These are phyloP conservation scores for Mustela erminea DNA, from an alignment of 2,797 vertebrate species.

Conservation along the genomic window DNA sequence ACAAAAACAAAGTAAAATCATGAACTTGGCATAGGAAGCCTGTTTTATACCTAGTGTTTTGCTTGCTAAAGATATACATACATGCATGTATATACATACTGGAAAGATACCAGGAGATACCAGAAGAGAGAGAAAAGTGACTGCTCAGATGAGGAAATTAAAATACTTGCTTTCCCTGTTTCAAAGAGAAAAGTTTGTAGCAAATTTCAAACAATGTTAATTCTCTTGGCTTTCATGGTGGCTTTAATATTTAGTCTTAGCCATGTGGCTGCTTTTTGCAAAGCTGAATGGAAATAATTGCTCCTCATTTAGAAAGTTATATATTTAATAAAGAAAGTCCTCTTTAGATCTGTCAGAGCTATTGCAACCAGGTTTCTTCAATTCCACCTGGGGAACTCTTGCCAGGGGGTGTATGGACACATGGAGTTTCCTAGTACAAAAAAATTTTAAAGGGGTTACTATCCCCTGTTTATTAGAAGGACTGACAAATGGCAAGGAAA, in stretches of 20 bases:
- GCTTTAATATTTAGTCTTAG: slow-evolving; percentile 52
- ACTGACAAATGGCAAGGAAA: slow-evolving; percentile 10
- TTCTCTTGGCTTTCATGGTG: neutral
- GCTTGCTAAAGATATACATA: neutral
- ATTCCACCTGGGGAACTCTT: neutral
- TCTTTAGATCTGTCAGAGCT: neutral
- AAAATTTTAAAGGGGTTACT: neutral
- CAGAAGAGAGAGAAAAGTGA: slow-evolving; percentile 11
- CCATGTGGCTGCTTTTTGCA: neutral
- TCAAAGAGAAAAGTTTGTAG: neutral
- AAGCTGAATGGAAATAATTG: neutral
- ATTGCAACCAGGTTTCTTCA: neutral
- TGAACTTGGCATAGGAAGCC: neutral
- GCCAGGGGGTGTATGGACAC: neutral
- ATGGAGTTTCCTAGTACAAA: neutral
- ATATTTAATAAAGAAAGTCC: neutral
- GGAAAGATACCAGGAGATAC: neutral
- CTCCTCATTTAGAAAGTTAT: neutral
- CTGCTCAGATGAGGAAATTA: neutral
- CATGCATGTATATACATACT: neutral
- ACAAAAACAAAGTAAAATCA: neutral
- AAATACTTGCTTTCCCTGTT: neutral
- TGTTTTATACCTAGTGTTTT: neutral
- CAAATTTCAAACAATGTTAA: slow-evolving; percentile 49
- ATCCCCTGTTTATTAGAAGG: neutral